Base-by-base conservation (phyloP, 2,888 invertebrate species). In the Aphrophora alni region DNA sequence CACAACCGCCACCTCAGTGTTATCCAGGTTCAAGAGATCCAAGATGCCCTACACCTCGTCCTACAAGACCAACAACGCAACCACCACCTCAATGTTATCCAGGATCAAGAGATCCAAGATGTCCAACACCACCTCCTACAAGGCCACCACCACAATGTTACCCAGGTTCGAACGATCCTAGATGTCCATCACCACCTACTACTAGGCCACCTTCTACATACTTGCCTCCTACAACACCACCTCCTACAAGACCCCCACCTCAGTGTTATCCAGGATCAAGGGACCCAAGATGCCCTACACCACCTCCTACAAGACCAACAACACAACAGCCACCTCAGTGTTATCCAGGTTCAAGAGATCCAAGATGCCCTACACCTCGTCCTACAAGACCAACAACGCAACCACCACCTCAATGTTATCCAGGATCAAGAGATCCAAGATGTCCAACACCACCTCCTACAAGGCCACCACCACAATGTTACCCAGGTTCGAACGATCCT, bases 1-100 rank as follows among this genome's bases (percentile, higher is more conserved):
- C 84, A 21, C 82, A 85, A 78, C 87, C 85, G n/a, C 84, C 84
- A 70, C 86, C 86, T 33, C 83, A 82, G 21, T 87, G 90, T 51
- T 89, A 85, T 79, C 89, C 80, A 88, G 88, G 71, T 83, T 87
- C 68, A 0, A 86, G 83, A 87, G 89, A 90, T 82, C 88, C 89
- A 0, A 83, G 87, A 3, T 89, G 88, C 78, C 88, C 88, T 0
- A 82, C 84, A 69, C 83, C 83, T 25, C 82, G 84, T 80, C 77
- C 71, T 14, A 78, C 82, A 80, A 83, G 81, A 26, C 83, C 83
- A 1, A 59, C 80, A 79, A 26, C 80, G 75, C n/a, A 75, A 83
- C 12, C 75, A 83, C 28, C 84, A 85, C 88, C 87, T 28, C 59
- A 81, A 27, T 89, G 90, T 82, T 84, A 81, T 72, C 83, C 83